Base-by-base conservation (phyloP, 2,888 invertebrate species). In the Eulithis testata region DNA sequence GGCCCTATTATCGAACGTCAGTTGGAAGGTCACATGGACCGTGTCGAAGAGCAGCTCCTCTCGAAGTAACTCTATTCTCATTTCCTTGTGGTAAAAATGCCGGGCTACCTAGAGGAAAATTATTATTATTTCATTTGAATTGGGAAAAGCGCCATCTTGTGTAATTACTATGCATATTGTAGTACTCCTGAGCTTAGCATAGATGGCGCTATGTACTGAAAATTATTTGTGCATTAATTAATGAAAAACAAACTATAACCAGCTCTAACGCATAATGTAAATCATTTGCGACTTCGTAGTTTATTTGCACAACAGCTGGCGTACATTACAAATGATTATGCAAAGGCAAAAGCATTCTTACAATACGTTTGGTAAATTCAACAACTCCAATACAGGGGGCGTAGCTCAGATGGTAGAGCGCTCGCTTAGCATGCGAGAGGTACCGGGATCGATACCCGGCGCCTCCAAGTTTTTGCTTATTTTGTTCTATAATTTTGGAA, bases 71-170 rank as follows among this genome's bases (percentile, higher is more conserved):
- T 98, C 98, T 82, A 99, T 98, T 80, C 97, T 95, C 94, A 99
- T 96, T 78, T 98, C 97, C 81, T 98, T 98, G 91, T 98, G 96
- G 91, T 99, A 99, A 88, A 99, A 98, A 83, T 97, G 96, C 21
- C 97, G 94, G 1, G 98, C 98, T 69, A 98, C 98, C 96, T 96
- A 84, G 47, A 77, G 80, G 8, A 45, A 40, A 37, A 14, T n/a
- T 37, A 6, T 45, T 11, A n/a, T 11, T n/a, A 11, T 21, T 8
- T 27, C 6, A 45, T 11, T 36, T 12, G n/a, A 11, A 44, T 55
- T 55, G 12, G 14, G n/a, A 55, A 31, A n/a, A 45, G 27, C 27
- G 31, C 44, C 51, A 51, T 51, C 51, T 51, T 3, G 3, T 5
- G 14, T 21, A 0, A 21, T 4, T 14, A 11, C 7, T 14, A 8